Conservation (phyloP, 2,888 invertebrate genomes). For the Nymphalis c-album region DNA sequence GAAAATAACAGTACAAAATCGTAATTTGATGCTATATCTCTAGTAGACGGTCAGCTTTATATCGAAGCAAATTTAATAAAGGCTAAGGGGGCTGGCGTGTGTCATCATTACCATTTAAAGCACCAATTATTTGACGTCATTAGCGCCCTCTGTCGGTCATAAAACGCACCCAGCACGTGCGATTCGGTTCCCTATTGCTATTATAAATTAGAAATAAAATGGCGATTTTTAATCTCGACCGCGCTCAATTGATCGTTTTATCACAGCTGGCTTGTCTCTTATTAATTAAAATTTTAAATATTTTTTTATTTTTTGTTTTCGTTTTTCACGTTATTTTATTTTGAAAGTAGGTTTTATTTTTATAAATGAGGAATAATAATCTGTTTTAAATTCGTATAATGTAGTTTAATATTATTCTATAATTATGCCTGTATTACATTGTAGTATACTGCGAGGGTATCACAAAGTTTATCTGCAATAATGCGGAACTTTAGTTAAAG, state of each 20-base stretch:
- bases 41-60: conserved; percentile 16
- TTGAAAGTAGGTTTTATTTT: too few relatives aligned
- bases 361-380: too few relatives aligned
- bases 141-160: conserved; percentile 76
- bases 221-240: conserved; percentile 68
- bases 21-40: not conserved
- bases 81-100: conserved; percentile 62
- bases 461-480: too few relatives aligned
- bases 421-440: too few relatives aligned
- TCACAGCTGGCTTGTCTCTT: conserved; percentile 34
- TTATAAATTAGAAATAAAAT: conserved; percentile 77
- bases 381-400: too few relatives aligned
- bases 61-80: conserved; percentile 69
- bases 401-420: too few relatives aligned
- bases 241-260: conserved; percentile 37
- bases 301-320: not conserved
- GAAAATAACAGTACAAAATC: not conserved
- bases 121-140: conserved; percentile 81
- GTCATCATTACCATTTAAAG: conserved; percentile 81
- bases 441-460: too few relatives aligned
- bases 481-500: too few relatives aligned
- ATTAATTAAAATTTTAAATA: conserved; percentile 35
- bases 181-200: conserved; percentile 58
- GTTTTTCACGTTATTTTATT: too few relatives aligned
- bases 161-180: conserved; percentile 78